A percentile compares a stretch with the other conserved stretches of the same genome.
phyloP scores from a whole-genome alignment of 2,113 vertebrate species.

The Cyprinodon variegatus region DNA sequence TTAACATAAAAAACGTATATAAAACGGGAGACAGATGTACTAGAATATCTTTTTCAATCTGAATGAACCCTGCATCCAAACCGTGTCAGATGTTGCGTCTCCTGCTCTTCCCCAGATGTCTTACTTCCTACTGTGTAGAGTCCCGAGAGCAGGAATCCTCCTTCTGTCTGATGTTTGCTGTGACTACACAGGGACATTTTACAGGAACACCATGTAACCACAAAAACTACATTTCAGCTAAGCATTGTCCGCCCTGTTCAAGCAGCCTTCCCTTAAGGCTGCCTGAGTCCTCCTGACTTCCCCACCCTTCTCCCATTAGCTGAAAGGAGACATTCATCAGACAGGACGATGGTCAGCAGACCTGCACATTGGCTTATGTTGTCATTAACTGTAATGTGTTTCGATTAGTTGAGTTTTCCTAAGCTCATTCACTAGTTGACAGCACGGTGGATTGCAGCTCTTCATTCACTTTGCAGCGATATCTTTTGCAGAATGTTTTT shows the following conservation, averaged over 20 bases:
- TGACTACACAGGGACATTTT: conserved; percentile 56
- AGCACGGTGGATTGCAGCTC: conserved; percentile 35
- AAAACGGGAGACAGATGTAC: background rate
- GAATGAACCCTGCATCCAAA: conserved; percentile 26
- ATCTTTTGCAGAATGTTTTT: conserved; percentile 10
- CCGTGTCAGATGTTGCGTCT: conserved; percentile 49
- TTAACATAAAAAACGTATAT: conserved; percentile 1
- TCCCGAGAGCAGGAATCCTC: conserved; percentile 10
- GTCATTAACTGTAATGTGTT: conserved; percentile 72
- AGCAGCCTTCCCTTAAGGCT: conserved; percentile 34
- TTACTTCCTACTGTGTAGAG: conserved; percentile 39
- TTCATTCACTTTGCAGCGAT: conserved; percentile 15
- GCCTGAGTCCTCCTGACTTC: conserved; percentile 48
- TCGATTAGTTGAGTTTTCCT: conserved; percentile 68
- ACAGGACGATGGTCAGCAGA: conserved; percentile 69
- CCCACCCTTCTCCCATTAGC: conserved; percentile 41
- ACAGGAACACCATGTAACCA: conserved; percentile 35
- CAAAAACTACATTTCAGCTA: conserved; percentile 49
- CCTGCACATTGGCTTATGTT: conserved; percentile 59
- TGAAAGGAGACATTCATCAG: conserved; percentile 71
- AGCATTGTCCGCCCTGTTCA: conserved; percentile 27
- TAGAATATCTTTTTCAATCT: conserved; percentile 26
- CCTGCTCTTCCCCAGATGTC: background rate
- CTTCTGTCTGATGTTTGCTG: conserved; percentile 57
- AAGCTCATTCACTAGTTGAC: conserved; percentile 36